Percentiles rank a stretch among this genome's conserved stretches.
Conservation (phyloP, 2,113 vertebrate genomes). For the Piprites chloris region DNA sequence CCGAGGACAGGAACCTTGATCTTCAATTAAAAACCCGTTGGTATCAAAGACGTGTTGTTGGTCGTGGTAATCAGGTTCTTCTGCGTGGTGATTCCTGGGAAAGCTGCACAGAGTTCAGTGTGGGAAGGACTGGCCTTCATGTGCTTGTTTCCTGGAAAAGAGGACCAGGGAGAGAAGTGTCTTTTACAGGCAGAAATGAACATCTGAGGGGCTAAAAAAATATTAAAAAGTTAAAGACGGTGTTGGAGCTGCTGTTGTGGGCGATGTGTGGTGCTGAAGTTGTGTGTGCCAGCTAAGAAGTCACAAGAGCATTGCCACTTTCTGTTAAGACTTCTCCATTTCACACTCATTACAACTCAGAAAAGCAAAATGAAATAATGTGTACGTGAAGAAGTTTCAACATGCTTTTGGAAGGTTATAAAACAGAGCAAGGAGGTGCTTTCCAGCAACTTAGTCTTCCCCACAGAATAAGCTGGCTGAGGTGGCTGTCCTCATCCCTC, state of each 20-base stretch:
- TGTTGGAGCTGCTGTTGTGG: not conserved
- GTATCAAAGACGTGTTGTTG: not conserved
- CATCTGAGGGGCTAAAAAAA: not conserved
- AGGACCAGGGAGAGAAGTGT: not conserved
- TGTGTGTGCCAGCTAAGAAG: not conserved
- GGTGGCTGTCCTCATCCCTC: not conserved
- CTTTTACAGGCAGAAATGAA: not conserved
- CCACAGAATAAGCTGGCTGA: not conserved
- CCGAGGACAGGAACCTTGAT: not conserved
- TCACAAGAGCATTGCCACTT: rapidly evolving
- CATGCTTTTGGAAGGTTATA: not conserved
- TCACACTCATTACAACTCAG: not conserved
- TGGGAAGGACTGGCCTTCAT: not conserved
- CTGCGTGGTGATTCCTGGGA: rapidly evolving
- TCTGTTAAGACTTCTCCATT: not conserved
- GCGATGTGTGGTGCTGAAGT: not conserved
- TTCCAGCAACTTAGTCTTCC: not conserved
- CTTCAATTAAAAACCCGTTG: rapidly evolving
- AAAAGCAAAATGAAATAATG: not conserved
- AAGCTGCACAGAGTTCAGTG: not conserved
- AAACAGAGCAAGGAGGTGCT: not conserved
- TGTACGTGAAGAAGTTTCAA: not conserved
- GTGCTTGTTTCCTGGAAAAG: not conserved
- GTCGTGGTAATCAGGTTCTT: not conserved
- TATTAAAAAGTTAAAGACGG: not conserved